Evolutionary conservation across 2,888 invertebrate genomes (phyloP), one percentile per base, ranked within the genome.

Genomic region (Apeira syringaria): DNA sequence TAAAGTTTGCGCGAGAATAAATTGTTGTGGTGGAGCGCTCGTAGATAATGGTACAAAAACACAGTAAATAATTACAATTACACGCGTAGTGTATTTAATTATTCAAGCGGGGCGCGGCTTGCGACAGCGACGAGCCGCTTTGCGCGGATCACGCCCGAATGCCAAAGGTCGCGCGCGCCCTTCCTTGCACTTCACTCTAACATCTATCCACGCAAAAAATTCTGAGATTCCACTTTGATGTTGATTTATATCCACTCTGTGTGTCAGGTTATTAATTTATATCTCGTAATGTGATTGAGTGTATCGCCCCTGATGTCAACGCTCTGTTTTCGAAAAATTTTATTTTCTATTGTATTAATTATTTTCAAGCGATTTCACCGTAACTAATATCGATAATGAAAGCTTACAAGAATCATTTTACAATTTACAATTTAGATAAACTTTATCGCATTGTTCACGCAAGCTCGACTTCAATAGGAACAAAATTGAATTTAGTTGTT

Each of bases 111-210:
- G 12, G 31, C 15, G 44, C 32, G 40, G 33, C 24, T 8, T 3
- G 24, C 9, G 8, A 24, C 24, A 9, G 7, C 9, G 9, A 7
- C 24, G 7, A 48, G 55, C n/a, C n/a, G 59, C 61, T 61, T 61
- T 57, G 59, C 59, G 44, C 51, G 34, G 58, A 64, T 64, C 59
- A 61, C 55, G 57, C 54, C 32, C 47, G 59, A 76, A 78, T 77
- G 65, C 59, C 66, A 77, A 74, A 75, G 75, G 75, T 76, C 68
- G 45, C 53, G 59, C 53, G 59, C 38, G 51, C 57, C 61, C 49
- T 56, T 61, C 38, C 48, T 57, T 51, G 59, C 58, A 66, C 61
- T 67, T 57, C 55, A 24, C 2, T 9, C 3, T 9, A 24, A 24
- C 9, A 9, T 24, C 9, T 3, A 22, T n/a, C n/a, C 3, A 7